Conservation (phyloP, 2,888 invertebrate genomes). For the Tetramorium bicarinatum region DNA sequence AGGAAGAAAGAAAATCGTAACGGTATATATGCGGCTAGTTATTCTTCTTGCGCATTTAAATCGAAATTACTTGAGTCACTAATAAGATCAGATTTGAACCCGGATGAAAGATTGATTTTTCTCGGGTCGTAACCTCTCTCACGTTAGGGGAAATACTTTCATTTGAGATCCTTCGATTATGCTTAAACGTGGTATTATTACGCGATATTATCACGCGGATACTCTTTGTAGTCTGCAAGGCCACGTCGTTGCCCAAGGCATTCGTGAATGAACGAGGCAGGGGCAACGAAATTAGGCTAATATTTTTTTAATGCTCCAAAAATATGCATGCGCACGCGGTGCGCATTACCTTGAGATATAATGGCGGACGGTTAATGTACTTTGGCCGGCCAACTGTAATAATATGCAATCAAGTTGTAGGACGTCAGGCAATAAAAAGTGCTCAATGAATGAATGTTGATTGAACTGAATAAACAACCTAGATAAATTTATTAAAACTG, state of each 20-base stretch:
- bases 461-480: neutral
- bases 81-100: constrained; percentile 4
- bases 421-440: neutral
- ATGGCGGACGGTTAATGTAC: neutral
- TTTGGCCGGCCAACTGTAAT: neutral
- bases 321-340: neutral
- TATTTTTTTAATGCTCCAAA: constrained; percentile 6
- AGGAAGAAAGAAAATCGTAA: neutral
- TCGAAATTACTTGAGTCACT: neutral
- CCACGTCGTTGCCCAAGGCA: constrained; percentile 5
- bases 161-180: constrained; percentile 36
- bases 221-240: neutral
- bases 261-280: neutral
- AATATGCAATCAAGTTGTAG: neutral
- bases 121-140: neutral
- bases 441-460: neutral
- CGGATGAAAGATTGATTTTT: constrained; percentile 14
- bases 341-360: neutral
- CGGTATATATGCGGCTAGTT: neutral
- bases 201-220: constrained; percentile 15
- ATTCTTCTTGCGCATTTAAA: neutral
- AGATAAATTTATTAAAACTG: neutral
- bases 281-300: neutral
- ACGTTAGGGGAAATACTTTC: constrained; percentile 20
- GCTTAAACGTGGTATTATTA: constrained; percentile 5